Percentiles rank a stretch among this genome's conserved stretches.
phyloP scores from a whole-genome alignment of 2,888 invertebrate species.

The Beris chalybata region DNA sequence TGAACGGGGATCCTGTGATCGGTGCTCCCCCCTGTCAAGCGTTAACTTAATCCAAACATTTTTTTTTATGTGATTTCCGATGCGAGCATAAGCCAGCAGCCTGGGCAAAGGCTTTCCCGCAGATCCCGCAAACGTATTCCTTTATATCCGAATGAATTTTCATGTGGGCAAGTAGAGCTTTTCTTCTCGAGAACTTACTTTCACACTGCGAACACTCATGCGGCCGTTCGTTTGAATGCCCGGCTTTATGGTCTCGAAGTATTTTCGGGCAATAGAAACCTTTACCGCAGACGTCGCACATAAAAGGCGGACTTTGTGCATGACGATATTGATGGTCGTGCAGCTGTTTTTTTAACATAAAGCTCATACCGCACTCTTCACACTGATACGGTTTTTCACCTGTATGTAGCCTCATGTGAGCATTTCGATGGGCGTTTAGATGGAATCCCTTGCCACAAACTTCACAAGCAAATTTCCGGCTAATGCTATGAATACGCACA shows the following conservation, averaged over 20 bases:
- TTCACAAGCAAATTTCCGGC: conserved; percentile 39
- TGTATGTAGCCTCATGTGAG: conserved; percentile 39
- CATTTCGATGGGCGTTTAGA: conserved; percentile 37
- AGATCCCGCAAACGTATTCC: conserved; percentile 36
- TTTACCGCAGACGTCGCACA: conserved; percentile 38
- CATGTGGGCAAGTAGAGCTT: conserved; percentile 39
- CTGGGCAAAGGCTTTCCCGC: conserved; percentile 40
- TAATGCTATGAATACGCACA: conserved; percentile 39
- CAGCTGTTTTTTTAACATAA: conserved; percentile 36
- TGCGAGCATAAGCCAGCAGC: conserved; percentile 37
- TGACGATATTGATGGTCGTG: conserved; percentile 40
- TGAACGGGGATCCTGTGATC: no score
- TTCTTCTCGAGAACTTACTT: conserved; percentile 38
- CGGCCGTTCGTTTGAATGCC: conserved; percentile 17
- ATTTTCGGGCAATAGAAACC: conserved; percentile 20
- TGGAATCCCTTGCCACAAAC: conserved; percentile 38
- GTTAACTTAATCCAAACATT: no score
- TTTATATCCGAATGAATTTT: conserved; percentile 38
- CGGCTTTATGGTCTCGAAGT: conserved; percentile 17
- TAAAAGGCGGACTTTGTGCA: conserved; percentile 37
- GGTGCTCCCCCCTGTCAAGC: no score
- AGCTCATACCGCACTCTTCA: conserved; percentile 32
- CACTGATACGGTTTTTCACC: conserved; percentile 39
- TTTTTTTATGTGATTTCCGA: conserved; percentile 27
- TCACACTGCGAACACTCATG: conserved; percentile 32